Conservation (phyloP, 2,113 vertebrate species). For the Agapornis roseicollis region DNA sequence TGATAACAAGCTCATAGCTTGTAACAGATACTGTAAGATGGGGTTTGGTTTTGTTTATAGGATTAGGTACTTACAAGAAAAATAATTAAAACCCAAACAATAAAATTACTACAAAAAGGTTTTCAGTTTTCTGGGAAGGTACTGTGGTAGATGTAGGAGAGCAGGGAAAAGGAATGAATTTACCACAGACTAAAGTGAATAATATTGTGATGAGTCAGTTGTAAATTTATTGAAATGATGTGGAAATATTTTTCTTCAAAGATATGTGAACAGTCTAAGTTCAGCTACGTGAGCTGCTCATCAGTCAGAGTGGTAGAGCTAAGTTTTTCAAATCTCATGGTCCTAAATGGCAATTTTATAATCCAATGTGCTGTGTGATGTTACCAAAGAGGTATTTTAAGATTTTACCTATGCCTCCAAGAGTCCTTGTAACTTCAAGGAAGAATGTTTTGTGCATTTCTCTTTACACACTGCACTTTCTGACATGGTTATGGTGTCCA, state of each 20-base stretch:
- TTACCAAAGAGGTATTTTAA: neutral
- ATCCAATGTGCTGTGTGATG: neutral
- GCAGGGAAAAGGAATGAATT: neutral
- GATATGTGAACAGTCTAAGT: neutral
- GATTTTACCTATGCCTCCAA: neutral
- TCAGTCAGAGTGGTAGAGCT: neutral
- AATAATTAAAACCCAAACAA: neutral
- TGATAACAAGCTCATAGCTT: neutral
- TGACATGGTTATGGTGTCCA: neutral
- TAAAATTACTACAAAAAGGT: neutral
- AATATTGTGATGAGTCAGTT: neutral
- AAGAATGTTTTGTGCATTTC: neutral
- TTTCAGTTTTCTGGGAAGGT: neutral
- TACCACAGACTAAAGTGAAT: neutral
- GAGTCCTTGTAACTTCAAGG: neutral
- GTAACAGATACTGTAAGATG: neutral
- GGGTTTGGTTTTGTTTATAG: neutral
- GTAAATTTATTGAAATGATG: neutral
- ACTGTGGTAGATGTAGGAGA: neutral
- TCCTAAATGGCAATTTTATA: neutral
- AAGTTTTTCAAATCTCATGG: neutral
- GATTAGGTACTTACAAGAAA: neutral
- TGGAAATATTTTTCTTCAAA: neutral
- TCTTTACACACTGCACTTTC: neutral
- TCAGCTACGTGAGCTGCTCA: neutral